These are phyloP conservation scores for Denticeps clupeoides DNA, from an alignment of 2,797 vertebrate genomes.

Conservation along the genomic window DNA sequence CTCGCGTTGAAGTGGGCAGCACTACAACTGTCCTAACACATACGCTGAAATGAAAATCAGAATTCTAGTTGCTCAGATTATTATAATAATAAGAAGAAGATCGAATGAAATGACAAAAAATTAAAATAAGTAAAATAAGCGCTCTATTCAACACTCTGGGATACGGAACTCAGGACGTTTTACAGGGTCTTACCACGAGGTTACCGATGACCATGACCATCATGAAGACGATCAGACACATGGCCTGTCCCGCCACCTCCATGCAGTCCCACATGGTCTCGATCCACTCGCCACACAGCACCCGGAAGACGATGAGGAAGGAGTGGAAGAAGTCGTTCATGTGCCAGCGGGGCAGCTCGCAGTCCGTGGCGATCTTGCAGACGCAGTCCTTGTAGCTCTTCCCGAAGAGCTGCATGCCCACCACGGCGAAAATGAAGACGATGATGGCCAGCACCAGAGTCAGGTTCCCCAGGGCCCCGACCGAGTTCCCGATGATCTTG, in stretches of 20 bases:
- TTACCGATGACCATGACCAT: constrained; percentile 99
- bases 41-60: no score
- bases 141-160: no score
- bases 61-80: no score
- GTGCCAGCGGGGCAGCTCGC: constrained; percentile 93
- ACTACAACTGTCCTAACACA: no score
- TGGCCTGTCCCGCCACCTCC: constrained; percentile 93
- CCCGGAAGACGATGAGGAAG: constrained; percentile 97
- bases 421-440: constrained; percentile 98
- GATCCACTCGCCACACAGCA: constrained; percentile 97
- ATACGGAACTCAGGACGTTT: no score
- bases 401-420: constrained; percentile 98
- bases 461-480: constrained; percentile 94
- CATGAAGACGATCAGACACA: constrained; percentile 98
- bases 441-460: constrained; percentile 97
- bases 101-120: no score
- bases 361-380: constrained; percentile 83
- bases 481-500: constrained; percentile 98
- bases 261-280: constrained; percentile 99
- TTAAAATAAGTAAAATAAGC: no score
- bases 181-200: constrained; percentile 97
- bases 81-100: no score
- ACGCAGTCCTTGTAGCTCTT: constrained; percentile 98
- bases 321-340: constrained; percentile 99
- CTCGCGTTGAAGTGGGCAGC: no score